Evolutionary conservation across 1,140 invertebrate genomes (phyloP), one percentile per base, ranked within the genome.

Genomic region (Drosophila persimilis): DNA sequence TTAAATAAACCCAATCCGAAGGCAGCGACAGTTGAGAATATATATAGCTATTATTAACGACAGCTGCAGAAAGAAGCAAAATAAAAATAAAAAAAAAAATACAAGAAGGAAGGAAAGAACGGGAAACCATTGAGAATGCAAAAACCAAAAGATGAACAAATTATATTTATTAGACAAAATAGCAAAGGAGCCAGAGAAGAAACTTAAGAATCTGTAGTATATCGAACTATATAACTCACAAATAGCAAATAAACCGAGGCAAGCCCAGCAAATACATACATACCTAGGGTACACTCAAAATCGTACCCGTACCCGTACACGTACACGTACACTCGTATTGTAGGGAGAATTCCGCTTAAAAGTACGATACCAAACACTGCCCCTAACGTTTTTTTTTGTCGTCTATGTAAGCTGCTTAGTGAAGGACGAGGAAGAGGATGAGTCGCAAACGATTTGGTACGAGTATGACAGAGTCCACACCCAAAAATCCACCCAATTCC

Each of bases 171-270:
- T 84, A 84, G 80, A 84, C 50, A 62, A 80, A 67, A 69, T 79
- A 73, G 75, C 47, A 52, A 63, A 63, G 57, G 65, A 46, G n/a
- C 54, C 50, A 35, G 56, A 46, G 35, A 60, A 56, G 35, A 78
- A 73, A 77, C 73, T 74, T 71, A 81, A 77, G 74, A 51, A 75
- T 81, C 80, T 86, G 83, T 86, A 86, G 83, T 76, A 88, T 88
- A 86, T 86, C 83, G 57, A 86, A 88, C 78, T 88, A 86, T 84
- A 67, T 84, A 84, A 85, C 77, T 84, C 80, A 84, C 77, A 71
- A 79, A 83, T 84, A 85, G 73, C 66, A 81, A 85, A 85, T 81
- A 86, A 65, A 61, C 44, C 45, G 62, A 76, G 64, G 56, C 44
- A 52, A 73, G 52, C 56, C 24, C 4, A 26, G 24, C 24, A 26